Base-by-base conservation (phyloP, 2,113 vertebrate species). In the Pseudolaguvia tuberculata region DNA sequence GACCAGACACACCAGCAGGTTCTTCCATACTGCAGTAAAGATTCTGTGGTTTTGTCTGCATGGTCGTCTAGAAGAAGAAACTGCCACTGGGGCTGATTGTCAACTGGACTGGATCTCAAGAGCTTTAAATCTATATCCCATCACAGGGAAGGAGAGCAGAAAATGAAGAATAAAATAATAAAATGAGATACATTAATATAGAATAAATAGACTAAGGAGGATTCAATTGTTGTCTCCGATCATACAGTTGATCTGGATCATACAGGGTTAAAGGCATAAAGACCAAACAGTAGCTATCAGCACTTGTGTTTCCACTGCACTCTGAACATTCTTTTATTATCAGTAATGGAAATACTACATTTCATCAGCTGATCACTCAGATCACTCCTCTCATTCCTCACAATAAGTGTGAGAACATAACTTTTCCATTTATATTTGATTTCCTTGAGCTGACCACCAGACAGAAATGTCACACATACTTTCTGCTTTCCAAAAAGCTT, bases 361-460 rank as follows among this genome's bases (percentile, higher is more conserved):
- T 68, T 78, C 72, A 78, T 81, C 76, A 72, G 76, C 59, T 62
- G 47, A 53, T 71, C 61, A 77, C 53, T 72, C 68, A 72, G 66
- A 45, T 25, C 61, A 17, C 31, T n/a, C 71, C 63, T 62, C 56
- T 65, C 74, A 39, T 48, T 72, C 55, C 42, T 72, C 35, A 61
- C 59, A 50, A 68, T 75, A 68, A 75, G 67, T 52, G 29, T 59
- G 51, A 78, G 72, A 78, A 53, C 13, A 70, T 47, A 65, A 75
- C 73, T 45, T 57, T 81, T 76, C 74, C 72, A 81, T 81, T 81
- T 81, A 75, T 76, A 81, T 81, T 72, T 81, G 72, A 81, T 81
- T 72, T 76, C 70, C 76, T 76, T 75, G 72, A 81, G 76, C 69
- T 68, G 68, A 65, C 48, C 70, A 81, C 58, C 39, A 78, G 68